Conservation (phyloP, 2,888 invertebrate genomes). For the Nephrotoma appendiculata region DNA sequence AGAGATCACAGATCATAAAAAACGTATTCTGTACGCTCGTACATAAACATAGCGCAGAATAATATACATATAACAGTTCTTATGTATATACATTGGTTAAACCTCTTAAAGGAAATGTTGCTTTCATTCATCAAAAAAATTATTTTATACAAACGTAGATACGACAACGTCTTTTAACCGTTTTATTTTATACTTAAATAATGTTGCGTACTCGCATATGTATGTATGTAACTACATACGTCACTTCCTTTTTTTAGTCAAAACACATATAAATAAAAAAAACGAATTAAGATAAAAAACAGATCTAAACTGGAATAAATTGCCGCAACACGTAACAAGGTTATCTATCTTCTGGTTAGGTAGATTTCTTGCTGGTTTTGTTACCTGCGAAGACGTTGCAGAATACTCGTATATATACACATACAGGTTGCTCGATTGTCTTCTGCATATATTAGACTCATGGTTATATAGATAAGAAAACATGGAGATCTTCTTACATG, state of each 20-base stretch:
- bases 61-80: not conserved
- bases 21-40: not conserved
- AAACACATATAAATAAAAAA: not conserved
- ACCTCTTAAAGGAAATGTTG: not conserved
- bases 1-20: not conserved
- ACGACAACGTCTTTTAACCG: not conserved
- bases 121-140: not conserved
- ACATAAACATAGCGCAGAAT: not conserved
- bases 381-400: not conserved
- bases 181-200: not conserved
- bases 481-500: not conserved
- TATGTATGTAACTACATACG: not conserved
- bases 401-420: not conserved
- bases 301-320: not conserved
- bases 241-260: not conserved
- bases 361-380: not conserved
- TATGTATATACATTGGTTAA: not conserved
- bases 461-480: not conserved
- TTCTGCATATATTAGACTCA: not conserved
- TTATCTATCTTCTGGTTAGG: not conserved
- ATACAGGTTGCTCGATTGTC: not conserved
- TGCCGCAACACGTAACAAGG: not conserved
- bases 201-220: not conserved
- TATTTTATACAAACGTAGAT: not conserved
- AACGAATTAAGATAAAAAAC: not conserved